Evolutionary conservation across 2,888 invertebrate species (phyloP).

Genomic region (Epistrophe eligans): DNA sequence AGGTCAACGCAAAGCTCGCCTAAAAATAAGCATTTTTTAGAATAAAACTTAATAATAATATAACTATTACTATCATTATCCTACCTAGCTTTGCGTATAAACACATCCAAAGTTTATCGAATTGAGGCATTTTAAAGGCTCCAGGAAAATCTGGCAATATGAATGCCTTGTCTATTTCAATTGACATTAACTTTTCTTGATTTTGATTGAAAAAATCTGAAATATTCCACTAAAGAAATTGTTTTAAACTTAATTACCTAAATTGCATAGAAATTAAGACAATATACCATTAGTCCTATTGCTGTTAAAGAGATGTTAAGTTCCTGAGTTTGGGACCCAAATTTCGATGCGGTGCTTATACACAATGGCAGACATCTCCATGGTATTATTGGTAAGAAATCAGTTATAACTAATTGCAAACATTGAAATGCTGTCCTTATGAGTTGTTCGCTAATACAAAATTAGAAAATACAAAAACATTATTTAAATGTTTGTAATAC

Average conservation of each 20-base stretch:
- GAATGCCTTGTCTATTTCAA: slow-evolving; percentile 89
- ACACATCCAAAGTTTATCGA: slow-evolving; percentile 98
- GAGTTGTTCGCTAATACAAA: slow-evolving; percentile 89
- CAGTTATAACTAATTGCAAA: slow-evolving; percentile 96
- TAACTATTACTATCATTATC: slow-evolving; percentile 79
- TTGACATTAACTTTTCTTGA: slow-evolving; percentile 91
- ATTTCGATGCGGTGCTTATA: slow-evolving; percentile 96
- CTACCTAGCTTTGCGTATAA: slow-evolving; percentile 91
- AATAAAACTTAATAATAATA: slow-evolving; percentile 76
- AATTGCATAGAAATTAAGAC: background rate
- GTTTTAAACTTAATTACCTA: slow-evolving; percentile 4
- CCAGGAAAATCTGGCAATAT: slow-evolving; percentile 93
- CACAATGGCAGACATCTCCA: slow-evolving; percentile 95
- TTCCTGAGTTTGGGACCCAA: slow-evolving; percentile 98
- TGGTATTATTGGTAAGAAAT: slow-evolving; percentile 96
- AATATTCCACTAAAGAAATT: slow-evolving; percentile 94
- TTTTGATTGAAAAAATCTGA: slow-evolving; percentile 99
- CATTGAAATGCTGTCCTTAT: slow-evolving; percentile 98
- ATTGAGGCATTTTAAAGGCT: slow-evolving; percentile 92
- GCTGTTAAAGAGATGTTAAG: slow-evolving; percentile 98
- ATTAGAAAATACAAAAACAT: background rate
- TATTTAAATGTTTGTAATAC: background rate
- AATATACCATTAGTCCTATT: slow-evolving; percentile 94
- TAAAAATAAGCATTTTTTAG: slow-evolving; percentile 78
- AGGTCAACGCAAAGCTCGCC: slow-evolving; percentile 97